These are phyloP conservation scores for Cryptotermes secundus DNA, from an alignment of 1,140 invertebrate species.

Conservation along the genomic window DNA sequence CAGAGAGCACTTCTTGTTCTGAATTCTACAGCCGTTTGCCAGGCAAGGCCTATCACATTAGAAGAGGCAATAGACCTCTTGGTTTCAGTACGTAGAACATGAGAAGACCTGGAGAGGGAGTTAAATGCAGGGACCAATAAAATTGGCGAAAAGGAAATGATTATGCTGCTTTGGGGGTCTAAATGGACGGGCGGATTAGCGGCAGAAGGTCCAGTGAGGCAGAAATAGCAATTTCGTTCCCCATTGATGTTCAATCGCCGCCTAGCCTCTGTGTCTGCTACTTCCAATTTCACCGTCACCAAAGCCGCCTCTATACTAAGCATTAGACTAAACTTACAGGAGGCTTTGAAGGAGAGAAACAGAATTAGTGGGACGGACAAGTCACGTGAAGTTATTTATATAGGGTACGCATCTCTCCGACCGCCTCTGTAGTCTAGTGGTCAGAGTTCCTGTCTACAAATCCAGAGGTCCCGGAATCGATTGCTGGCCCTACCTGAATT, in stretches of 20 bases:
- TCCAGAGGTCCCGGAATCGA: too few species aligned
- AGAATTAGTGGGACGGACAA: background rate
- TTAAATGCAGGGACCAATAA: constrained; percentile 14
- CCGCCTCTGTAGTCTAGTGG: too few species aligned
- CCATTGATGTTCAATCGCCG: constrained; percentile 31
- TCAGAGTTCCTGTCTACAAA: too few species aligned
- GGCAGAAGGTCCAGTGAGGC: background rate
- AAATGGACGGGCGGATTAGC: constrained; percentile 30
- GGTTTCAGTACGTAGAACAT: background rate
- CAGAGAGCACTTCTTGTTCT: too few species aligned
- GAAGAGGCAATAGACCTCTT: background rate
- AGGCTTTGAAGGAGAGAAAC: background rate
- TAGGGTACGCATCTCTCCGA: too few species aligned
- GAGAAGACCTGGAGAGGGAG: background rate
- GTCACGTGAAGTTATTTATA: background rate
- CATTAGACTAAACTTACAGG: background rate
- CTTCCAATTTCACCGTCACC: background rate
- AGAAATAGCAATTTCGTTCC: constrained; percentile 31
- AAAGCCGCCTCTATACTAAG: background rate
- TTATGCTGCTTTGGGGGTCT: constrained; percentile 28
- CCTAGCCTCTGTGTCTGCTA: background rate
- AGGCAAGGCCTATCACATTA: too few species aligned
- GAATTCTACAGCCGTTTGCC: too few species aligned
- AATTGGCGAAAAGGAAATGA: constrained; percentile 29
- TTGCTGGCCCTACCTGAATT: too few species aligned